Conservation (phyloP, 2,797 vertebrate genomes). For the Trachops cirrhosus region DNA sequence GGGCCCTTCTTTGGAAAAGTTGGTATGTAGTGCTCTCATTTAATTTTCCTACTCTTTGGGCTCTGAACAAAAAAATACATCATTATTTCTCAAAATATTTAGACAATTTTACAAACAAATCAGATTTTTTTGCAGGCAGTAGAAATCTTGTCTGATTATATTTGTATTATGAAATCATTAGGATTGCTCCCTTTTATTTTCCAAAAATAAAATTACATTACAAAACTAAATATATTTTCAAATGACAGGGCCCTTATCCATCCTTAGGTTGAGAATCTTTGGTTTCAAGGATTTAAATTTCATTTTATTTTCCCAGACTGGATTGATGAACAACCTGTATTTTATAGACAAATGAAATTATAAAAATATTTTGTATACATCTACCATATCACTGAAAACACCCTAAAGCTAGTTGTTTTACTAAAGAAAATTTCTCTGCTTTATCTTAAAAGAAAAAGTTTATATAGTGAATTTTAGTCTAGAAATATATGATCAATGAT, state of each 20-base stretch:
- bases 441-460: not conserved
- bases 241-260: not conserved
- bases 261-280: not conserved
- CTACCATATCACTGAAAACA: not conserved
- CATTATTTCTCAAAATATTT: not conserved
- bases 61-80: not conserved
- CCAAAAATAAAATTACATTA: not conserved
- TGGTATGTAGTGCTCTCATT: not conserved
- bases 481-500: not conserved
- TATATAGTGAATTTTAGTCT: not conserved
- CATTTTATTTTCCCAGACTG: not conserved
- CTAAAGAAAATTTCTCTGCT: not conserved
- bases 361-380: not conserved
- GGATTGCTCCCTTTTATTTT: not conserved
- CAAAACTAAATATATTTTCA: not conserved
- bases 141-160: not conserved
- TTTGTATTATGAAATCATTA: not conserved
- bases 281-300: not conserved
- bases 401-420: not conserved
- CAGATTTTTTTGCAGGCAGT: not conserved
- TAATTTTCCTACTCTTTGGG: not conserved
- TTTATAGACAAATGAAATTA: not conserved
- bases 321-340: not conserved
- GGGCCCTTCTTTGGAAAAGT: not conserved
- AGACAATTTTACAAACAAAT: not conserved